Base-by-base conservation (phyloP, 1,140 invertebrate genomes). In the Gonioctena quinquepunctata region DNA sequence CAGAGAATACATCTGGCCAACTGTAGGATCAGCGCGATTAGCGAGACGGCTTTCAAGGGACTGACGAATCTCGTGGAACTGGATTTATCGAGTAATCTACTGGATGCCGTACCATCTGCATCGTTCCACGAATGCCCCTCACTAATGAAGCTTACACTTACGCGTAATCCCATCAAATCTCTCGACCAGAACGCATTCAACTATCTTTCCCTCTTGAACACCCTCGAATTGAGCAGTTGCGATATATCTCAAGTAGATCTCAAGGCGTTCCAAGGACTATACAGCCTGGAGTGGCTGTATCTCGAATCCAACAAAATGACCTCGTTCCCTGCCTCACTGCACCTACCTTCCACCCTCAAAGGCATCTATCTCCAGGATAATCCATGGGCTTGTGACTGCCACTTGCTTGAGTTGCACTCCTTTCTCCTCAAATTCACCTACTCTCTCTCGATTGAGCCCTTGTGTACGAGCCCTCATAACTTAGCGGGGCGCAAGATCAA, bases 381-480 rank as follows among this genome's bases (percentile, higher is more conserved):
- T 85, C 90, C 92, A 48, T 96, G 94, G 94, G 86, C 89, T 52
- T 96, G 95, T 82, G 93, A 96, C 80, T 96, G 95, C 79, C 87
- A 89, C 54, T 83, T 96, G 56, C 82, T 90, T 27, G 88, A 91
- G 72, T 84, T 96, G 76, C 88, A 93, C 70, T 81, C 84, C 22
- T 96, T 94, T 94, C 85, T 96, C 66, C 83, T 88, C 23, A 88
- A 89, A 74, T 91, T 89, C 76, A 90, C 90, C 76, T 88, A 91
- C 49, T 90, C 94, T 0, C 87, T 91, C 59, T 82, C 86, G 0
- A 86, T 88, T 1, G 90, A 92, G 26, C 94, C 94, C 0, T 86
- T 89, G 74, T 96, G 95, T 81, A 86, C 87, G 21, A 83, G 87
- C 6, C 95, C 95, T 1, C 77, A 84, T 6, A 84, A 91, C 19